These are phyloP conservation scores for Cartodere bifasciata DNA, from an alignment of 2,888 invertebrate species.

Conservation along the genomic window DNA sequence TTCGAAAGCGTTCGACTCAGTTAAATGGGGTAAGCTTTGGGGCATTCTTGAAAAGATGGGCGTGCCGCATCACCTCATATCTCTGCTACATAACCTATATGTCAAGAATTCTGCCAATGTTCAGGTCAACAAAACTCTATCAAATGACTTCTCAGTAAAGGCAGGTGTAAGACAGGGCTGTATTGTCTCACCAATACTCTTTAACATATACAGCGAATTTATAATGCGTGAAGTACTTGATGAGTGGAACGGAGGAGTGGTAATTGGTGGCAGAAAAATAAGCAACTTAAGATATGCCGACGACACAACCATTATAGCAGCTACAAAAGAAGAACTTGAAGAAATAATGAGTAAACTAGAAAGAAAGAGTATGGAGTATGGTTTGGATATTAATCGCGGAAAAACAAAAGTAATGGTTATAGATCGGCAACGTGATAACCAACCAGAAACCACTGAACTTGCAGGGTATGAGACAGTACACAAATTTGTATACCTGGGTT, in stretches of 20 bases:
- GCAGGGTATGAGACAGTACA: slow-evolving; percentile 3
- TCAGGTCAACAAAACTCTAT: slow-evolving; percentile 3
- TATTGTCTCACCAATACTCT: too few species aligned
- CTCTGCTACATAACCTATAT: neutral
- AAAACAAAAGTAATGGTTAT: slow-evolving; percentile 7
- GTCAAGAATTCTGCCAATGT: slow-evolving; percentile 5
- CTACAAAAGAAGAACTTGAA: slow-evolving; percentile 5
- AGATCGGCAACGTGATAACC: slow-evolving; percentile 5
- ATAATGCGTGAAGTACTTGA: neutral
- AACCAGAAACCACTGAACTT: slow-evolving; percentile 5
- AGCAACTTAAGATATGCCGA: slow-evolving; percentile 7
- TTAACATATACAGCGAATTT: too few species aligned
- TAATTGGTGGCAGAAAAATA: slow-evolving; percentile 4
- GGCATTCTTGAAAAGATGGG: slow-evolving; percentile 7
- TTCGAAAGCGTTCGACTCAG: slow-evolving; percentile 7
- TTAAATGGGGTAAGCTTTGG: slow-evolving; percentile 6
- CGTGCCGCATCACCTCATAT: slow-evolving; percentile 4
- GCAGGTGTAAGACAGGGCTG: too few species aligned
- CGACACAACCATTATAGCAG: slow-evolving; percentile 7
- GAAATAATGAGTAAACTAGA: slow-evolving; percentile 4
- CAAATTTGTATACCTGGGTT: slow-evolving; percentile 6
- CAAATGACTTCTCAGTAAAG: too few species aligned
- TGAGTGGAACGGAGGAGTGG: slow-evolving; percentile 2
- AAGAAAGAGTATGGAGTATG: slow-evolving; percentile 2
- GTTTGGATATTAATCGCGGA: slow-evolving; percentile 4